Evolutionary conservation across 2,888 invertebrate species (phyloP), one percentile per base, ranked within the genome.

Genomic region (Eurois occulta): DNA sequence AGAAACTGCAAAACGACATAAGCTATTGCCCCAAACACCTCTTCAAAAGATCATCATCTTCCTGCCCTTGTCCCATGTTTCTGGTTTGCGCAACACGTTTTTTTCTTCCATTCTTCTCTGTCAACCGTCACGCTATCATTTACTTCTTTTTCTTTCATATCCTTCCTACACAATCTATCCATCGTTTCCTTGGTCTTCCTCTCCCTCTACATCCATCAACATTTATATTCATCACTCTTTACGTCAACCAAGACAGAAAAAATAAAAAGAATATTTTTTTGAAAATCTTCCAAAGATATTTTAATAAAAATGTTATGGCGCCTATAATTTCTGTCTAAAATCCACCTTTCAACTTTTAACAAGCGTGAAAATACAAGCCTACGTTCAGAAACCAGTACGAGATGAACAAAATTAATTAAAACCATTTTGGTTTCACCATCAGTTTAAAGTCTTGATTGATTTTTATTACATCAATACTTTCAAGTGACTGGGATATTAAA

Each of bases 401-500:
- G 72, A 80, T 74, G n/a, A 55, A 71, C 65, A 77, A 72, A 84
- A 81, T 87, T 88, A 87, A 88, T 88, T 82, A 81, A 84, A 81
- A 18, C 78, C 28, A 83, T 83, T 83, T 77, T 86, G 88, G 87
- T n/a, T n/a, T n/a, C 88, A 85, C 82, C 84, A 87, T 80, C 58
- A 32, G 60, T 78, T 83, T 21, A 38, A 75, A 65, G 35, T 21
- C 70, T 86, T 88, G 84, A 88, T 88, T 88, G 88, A 88, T 83
- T 88, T 88, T 88, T 88, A 88, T 88, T 84, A 83, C 86, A 58
- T 79, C 75, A 70, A 87, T 87, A 73, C 48, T 68, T 84, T 70
- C 65, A 74, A 77, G 38, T 67, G 72, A 77, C 35, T 43, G 67
- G 38, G n/a, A 55, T 71, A 78, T 83, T 75, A 77, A 70, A 69